Evolutionary conservation across 2,113 vertebrate genomes (phyloP), one percentile per base, ranked within the genome.

Genomic region (Proterorhinus semilunaris): DNA sequence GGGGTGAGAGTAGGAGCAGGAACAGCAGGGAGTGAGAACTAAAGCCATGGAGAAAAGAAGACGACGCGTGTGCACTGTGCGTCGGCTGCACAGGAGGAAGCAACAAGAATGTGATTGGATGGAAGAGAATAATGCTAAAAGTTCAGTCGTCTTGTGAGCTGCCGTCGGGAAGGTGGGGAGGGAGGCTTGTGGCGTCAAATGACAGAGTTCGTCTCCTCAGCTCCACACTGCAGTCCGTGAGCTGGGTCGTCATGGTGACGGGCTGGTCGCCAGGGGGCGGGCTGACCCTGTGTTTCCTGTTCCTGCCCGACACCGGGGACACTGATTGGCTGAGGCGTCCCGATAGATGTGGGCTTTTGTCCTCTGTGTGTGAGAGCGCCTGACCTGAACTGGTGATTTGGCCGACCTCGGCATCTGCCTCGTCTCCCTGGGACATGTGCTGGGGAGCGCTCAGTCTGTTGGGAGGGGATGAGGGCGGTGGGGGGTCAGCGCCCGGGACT

Each of bases 221-320:
- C 27, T 92, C 90, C 61, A 91, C 89, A 76, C 92, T 86, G 78
- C 92, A 93, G 85, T 95, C 95, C 0, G 45, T 81, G n/a, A 76
- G 61, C 73, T 85, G 92, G 0, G 94, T 73, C 0, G 92, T 68
- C 15, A 71, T 75, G 50, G 88, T 65, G 6, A 87, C 67, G 0
- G 80, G 48, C 6, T 96, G 93, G 0, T 94, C 91, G 75, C 95
- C 95, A 9, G 89, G 68, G 0, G 95, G 96, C 74, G 96, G 97
- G 77, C 96, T 98, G 93, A 95, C 92, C 82, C 96, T 96, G 90
- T 96, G 95, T 90, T 98, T 98, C 80, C 93, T 91, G 79, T 75
- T 85, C 79, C 66, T 72, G 66, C 72, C 79, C n/a, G 92, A 92
- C 0, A 91, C 88, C 0, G 94, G 95, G 0, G 94, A 92, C 54